phyloP scores from a whole-genome alignment of 2,113 vertebrate species.

The Nanorana parkeri region DNA sequence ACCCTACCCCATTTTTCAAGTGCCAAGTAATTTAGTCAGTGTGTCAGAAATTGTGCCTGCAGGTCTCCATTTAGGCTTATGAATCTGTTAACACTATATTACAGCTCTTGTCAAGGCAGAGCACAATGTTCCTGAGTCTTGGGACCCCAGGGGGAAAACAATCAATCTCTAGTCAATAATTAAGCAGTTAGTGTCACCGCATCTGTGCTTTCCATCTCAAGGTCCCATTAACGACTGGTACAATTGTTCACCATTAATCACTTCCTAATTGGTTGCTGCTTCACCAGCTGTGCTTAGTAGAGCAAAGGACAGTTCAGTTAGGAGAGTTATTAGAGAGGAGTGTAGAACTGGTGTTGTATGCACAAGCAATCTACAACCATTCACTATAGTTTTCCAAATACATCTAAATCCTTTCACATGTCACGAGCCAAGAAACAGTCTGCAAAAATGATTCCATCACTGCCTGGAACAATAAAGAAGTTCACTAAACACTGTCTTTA shows the following conservation, averaged over 20 bases:
- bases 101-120: constrained; percentile 42
- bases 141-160: constrained; percentile 24
- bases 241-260: constrained; percentile 48
- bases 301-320: constrained; percentile 23
- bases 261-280: constrained; percentile 46
- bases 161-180: constrained; percentile 56
- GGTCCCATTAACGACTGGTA: constrained; percentile 50
- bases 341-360: not conserved
- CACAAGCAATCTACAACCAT: not conserved
- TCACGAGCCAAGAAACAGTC: too few relatives aligned
- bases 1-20: not conserved
- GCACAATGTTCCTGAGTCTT: constrained; percentile 43
- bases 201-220: constrained; percentile 43
- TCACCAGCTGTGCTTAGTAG: constrained; percentile 29
- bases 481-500: too few relatives aligned
- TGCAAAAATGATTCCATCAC: too few relatives aligned
- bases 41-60: constrained; percentile 8
- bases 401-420: not conserved
- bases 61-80: constrained; percentile 4
- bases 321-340: not conserved
- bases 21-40: constrained; percentile 2
- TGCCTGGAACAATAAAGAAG: too few relatives aligned
- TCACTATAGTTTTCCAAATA: not conserved
- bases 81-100: constrained; percentile 48
- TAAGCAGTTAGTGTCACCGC: constrained; percentile 54